Evolutionary conservation across 2,113 vertebrate species (phyloP).

Genomic region (Callionymus lyra): DNA sequence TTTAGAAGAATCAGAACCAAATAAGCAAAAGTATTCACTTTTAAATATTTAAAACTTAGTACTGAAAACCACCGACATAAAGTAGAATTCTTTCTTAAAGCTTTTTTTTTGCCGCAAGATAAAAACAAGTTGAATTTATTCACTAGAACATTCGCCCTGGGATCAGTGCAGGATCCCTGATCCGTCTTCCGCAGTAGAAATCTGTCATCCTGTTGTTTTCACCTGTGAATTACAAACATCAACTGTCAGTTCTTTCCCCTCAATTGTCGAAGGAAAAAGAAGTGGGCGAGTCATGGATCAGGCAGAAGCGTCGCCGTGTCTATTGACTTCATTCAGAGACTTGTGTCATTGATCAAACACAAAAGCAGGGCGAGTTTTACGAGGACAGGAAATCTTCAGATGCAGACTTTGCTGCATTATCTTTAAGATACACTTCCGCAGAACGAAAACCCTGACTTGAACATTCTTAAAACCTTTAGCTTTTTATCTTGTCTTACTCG

Average conservation of each 20-base stretch:
- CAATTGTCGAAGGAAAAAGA: conserved; percentile 25
- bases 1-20: too few relatives aligned
- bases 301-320: conserved; percentile 7
- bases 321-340: conserved; percentile 19
- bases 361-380: conserved; percentile 12
- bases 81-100: too few relatives aligned
- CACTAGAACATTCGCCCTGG: too few relatives aligned
- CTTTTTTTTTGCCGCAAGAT: too few relatives aligned
- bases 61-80: too few relatives aligned
- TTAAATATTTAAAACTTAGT: too few relatives aligned
- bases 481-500: too few relatives aligned
- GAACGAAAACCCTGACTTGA: not conserved
- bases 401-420: conserved; percentile 3
- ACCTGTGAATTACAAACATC: conserved; percentile 33
- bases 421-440: conserved; percentile 13
- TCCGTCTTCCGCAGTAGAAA: conserved; percentile 17
- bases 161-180: not conserved
- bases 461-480: too few relatives aligned
- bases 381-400: not conserved
- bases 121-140: too few relatives aligned
- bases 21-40: too few relatives aligned
- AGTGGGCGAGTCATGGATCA: conserved; percentile 31
- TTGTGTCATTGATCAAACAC: conserved; percentile 25
- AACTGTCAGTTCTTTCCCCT: conserved; percentile 36
- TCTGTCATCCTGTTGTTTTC: conserved; percentile 40